Conservation (phyloP, 2,797 vertebrate species). For the Echeneis naucrates region DNA sequence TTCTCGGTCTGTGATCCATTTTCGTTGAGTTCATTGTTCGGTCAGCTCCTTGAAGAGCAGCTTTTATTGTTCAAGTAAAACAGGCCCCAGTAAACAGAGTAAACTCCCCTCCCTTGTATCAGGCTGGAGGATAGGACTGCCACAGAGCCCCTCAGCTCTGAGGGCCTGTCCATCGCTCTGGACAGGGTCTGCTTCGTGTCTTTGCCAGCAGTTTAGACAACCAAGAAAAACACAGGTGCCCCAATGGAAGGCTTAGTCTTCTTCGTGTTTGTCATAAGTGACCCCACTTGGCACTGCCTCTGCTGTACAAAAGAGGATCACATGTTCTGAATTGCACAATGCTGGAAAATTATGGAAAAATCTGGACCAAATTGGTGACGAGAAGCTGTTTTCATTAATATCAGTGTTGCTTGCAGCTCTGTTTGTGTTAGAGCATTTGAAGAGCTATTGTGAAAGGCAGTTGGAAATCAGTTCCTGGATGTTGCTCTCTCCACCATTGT, state of each 20-base stretch:
- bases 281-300: constrained; percentile 12
- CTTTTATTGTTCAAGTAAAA: constrained; percentile 31
- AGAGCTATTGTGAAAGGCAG: constrained; percentile 29
- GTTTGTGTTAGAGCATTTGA: constrained; percentile 34
- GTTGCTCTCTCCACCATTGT: constrained; percentile 24
- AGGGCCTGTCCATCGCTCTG: constrained; percentile 26
- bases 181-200: constrained; percentile 37
- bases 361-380: constrained; percentile 5
- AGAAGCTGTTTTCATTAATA: constrained; percentile 28
- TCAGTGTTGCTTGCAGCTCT: constrained; percentile 21
- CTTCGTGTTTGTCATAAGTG: constrained; percentile 15
- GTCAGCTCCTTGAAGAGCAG: constrained; percentile 41
- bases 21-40: constrained; percentile 30
- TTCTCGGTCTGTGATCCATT: constrained; percentile 11
- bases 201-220: neutral
- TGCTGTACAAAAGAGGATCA: constrained; percentile 15
- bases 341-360: constrained; percentile 6
- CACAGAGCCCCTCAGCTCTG: constrained; percentile 1
- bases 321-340: constrained; percentile 30
- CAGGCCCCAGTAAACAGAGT: constrained; percentile 10
- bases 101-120: constrained; percentile 13
- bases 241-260: constrained; percentile 8
- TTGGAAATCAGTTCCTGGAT: constrained; percentile 57
- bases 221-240: constrained; percentile 42
- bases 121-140: constrained; percentile 19